Conservation (phyloP, 2,113 vertebrate species). For the Channa maculata region DNA sequence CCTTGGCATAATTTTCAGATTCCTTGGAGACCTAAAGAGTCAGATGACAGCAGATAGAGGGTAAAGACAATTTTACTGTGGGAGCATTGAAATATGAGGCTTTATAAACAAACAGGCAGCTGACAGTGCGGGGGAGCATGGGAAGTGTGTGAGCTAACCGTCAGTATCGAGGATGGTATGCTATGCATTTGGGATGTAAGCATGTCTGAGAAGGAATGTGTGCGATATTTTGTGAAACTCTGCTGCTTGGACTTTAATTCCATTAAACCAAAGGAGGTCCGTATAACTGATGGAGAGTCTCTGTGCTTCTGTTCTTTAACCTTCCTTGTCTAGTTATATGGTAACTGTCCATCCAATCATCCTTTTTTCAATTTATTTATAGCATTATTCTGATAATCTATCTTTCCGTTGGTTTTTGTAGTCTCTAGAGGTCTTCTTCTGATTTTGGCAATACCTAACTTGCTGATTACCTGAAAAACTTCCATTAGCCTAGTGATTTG, state of each 20-base stretch:
- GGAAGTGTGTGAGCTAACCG: conserved; percentile 59
- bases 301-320: neutral
- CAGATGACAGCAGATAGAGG: conserved; percentile 11
- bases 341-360: neutral
- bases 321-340: neutral
- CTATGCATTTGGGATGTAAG: conserved; percentile 39
- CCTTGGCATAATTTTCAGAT: neutral
- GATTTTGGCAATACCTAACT: too few species aligned
- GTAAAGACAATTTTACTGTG: conserved; percentile 36
- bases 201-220: conserved; percentile 39
- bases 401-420: too few species aligned
- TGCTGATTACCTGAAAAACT: too few species aligned
- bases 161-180: conserved; percentile 54
- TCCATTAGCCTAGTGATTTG: too few species aligned
- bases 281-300: conserved; percentile 9
- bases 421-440: too few species aligned
- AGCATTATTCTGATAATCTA: neutral
- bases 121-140: conserved; percentile 63
- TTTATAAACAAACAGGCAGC: conserved; percentile 75
- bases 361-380: neutral
- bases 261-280: neutral
- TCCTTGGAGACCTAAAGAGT: conserved; percentile 20
- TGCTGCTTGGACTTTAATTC: conserved; percentile 12
- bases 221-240: conserved; percentile 36
- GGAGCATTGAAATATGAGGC: conserved; percentile 55